Base-by-base conservation (phyloP, 1,140 invertebrate species). In the Zaprionus capensis region DNA sequence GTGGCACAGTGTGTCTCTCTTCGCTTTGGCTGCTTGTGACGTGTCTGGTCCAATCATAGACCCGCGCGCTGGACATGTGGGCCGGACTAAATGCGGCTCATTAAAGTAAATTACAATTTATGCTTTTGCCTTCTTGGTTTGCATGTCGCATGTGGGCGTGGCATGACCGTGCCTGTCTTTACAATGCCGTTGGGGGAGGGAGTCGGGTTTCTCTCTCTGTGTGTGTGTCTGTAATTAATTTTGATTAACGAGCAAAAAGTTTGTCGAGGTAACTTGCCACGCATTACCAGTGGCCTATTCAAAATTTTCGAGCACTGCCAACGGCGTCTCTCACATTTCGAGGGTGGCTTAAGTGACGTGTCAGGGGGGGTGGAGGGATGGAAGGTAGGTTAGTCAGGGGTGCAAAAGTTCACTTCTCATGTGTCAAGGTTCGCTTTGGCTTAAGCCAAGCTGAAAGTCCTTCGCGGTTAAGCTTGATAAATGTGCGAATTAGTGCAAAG, bases 21-120 rank as follows among this genome's bases (percentile, higher is more conserved):
- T 24, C 24, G n/a, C 20, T 55, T 9, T 58, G 58, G n/a, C 55
- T 46, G 53, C 41, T 46, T 41, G 64, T 26, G 51, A 53, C 57
- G 53, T 63, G 53, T 46, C 38, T 72, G 49, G 62, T 56, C 24
- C 63, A 72, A 77, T 77, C 70, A 73, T 73, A 73, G 46, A 53
- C 58, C 51, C 55, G 20, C 44, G 41, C 49, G 36, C 64, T 76
- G 84, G 61, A 77, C 72, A 71, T 66, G 70, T 82, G 70, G 78
- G 71, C 58, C 49, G 74, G 71, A 72, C 78, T 90, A 84, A 88
- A 84, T 84, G 84, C 51, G 49, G 78, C 85, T 90, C 81, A 90
- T 90, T 90, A 90, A 88, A 90, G 81, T 80, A 90, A 90, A 88
- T 88, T 88, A 88, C 81, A 84, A 90, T 88, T 84, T 80, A 73